Evolutionary conservation across 2,113 vertebrate species (phyloP).

Genomic region (Pica pica): DNA sequence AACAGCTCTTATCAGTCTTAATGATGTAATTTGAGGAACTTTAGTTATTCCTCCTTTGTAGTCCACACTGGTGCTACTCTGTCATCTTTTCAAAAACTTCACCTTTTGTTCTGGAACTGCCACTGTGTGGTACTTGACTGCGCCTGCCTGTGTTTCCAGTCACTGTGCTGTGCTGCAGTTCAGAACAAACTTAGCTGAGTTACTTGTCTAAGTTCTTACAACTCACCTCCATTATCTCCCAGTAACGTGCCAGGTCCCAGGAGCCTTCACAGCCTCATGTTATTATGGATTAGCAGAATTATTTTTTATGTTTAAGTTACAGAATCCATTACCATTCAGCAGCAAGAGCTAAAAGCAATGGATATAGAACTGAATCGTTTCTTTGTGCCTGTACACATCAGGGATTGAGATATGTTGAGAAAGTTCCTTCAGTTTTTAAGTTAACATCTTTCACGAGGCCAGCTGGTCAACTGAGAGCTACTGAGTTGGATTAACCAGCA

Average conservation of each 20-base stretch:
- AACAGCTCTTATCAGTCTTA: neutral
- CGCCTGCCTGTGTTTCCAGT: neutral
- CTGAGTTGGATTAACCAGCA: neutral
- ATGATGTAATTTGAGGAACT: neutral
- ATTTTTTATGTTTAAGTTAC: neutral
- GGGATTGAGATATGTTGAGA: neutral
- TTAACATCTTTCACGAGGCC: neutral
- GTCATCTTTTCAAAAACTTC: neutral
- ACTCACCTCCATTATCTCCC: accelerated
- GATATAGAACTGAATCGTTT: neutral
- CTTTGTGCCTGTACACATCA: neutral
- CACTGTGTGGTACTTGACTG: accelerated
- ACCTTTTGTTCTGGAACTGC: neutral
- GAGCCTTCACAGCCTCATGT: neutral
- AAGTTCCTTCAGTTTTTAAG: neutral
- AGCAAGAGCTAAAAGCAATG: neutral
- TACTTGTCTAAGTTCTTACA: neutral
- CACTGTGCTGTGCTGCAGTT: neutral
- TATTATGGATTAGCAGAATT: neutral
- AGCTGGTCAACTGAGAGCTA: neutral
- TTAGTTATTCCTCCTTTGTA: neutral
- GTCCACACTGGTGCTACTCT: neutral
- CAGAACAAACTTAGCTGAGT: neutral
- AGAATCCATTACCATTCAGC: neutral
- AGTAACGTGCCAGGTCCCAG: neutral